Evolutionary conservation across 2,113 vertebrate genomes (phyloP).

Genomic region (Engraulis encrasicolus): DNA sequence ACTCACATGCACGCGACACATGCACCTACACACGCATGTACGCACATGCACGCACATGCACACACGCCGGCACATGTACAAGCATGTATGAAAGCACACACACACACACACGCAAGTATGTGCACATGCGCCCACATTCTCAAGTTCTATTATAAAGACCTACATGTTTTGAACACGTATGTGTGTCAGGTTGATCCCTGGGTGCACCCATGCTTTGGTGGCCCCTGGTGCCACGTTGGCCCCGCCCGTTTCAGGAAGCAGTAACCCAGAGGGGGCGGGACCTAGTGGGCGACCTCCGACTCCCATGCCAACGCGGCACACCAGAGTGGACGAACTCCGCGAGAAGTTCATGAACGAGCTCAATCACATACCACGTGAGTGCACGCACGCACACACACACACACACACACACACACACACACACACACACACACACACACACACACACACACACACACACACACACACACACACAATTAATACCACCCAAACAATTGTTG

Average conservation of each 20-base stretch:
- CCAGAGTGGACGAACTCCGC: slow-evolving; percentile 89
- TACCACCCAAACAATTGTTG: too few relatives aligned
- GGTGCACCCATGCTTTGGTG: slow-evolving; percentile 74
- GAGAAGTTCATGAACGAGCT: slow-evolving; percentile 34
- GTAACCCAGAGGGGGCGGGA: slow-evolving; percentile 82
- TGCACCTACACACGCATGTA: too few relatives aligned
- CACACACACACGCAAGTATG: neutral
- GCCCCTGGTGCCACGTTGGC: slow-evolving; percentile 69
- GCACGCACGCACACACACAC: neutral
- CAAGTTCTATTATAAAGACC: too few relatives aligned
- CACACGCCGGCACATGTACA: neutral
- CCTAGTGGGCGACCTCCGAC: slow-evolving; percentile 89
- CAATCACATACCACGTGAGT: slow-evolving; percentile 23
- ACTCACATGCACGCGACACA: too few relatives aligned
- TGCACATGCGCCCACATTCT: neutral
- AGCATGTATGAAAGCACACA: neutral
- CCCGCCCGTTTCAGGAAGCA: slow-evolving; percentile 42
- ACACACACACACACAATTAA: neutral
- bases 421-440: neutral
- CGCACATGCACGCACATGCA: neutral
- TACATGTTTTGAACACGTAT: slow-evolving; percentile 24
- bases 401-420: slow-evolving; percentile 18
- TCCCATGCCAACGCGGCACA: slow-evolving; percentile 79
- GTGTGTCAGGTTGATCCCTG: neutral
- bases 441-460: neutral